Evolutionary conservation across 2,888 invertebrate genomes (phyloP).

Genomic region (Ryuthela nishihirai): DNA sequence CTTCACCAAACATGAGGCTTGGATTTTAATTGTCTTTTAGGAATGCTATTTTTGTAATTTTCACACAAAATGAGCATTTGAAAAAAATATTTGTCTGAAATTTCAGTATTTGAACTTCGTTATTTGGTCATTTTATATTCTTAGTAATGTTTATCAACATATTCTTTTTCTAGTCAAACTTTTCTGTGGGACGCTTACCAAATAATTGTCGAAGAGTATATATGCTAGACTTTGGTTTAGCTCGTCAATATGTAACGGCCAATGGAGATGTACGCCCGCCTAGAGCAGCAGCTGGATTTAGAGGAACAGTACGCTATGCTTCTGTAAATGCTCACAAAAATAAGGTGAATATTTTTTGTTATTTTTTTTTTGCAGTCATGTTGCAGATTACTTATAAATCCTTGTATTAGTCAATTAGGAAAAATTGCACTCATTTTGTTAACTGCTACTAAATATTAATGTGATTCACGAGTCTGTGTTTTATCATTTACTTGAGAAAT

Average conservation of each 20-base stretch:
- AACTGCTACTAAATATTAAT: too few species aligned
- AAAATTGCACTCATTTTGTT: too few species aligned
- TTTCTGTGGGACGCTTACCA: conserved; percentile 92
- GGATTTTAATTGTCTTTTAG: too few species aligned
- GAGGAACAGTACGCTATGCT: conserved; percentile 94
- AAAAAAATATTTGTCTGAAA: background rate
- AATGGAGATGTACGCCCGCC: conserved; percentile 96
- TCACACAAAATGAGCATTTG: too few species aligned
- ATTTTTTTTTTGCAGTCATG: too few species aligned
- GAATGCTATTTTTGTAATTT: too few species aligned
- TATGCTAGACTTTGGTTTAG: conserved; percentile 98
- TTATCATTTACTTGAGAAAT: too few species aligned
- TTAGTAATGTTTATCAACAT: background rate
- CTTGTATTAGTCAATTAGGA: too few species aligned
- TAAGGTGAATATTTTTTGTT: conserved; percentile 54
- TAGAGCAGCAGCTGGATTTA: conserved; percentile 93
- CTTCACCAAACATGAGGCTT: too few species aligned
- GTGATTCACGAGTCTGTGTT: too few species aligned
- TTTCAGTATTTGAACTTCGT: background rate
- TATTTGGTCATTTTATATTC: background rate
- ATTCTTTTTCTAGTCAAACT: conserved; percentile 76
- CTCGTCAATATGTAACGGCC: conserved; percentile 91
- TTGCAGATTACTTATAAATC: too few species aligned
- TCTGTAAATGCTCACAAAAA: conserved; percentile 99
- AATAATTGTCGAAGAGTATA: conserved; percentile 81